Evolutionary conservation across 2,888 invertebrate genomes (phyloP), one percentile per base, ranked within the genome.

Genomic region (Lydus trimaculatus): DNA sequence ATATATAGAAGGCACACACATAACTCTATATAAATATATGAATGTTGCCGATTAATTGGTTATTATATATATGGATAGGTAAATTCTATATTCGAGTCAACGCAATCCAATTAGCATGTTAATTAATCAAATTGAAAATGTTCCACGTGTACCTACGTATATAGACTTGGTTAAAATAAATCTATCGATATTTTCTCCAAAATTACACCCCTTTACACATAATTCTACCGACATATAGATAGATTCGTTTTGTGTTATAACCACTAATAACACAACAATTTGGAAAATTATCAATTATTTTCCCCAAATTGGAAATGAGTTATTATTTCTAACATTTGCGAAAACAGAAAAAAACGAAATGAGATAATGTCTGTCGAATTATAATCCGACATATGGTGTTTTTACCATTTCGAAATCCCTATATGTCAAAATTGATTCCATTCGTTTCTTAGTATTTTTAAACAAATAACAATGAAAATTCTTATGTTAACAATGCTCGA

Each of bases 351-450:
- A n/a, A n/a, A n/a, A n/a, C n/a, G n/a, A n/a, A n/a, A n/a, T n/a
- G n/a, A 13, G 9, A 36, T 36, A 62, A 43, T 28, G 28, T 20
- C 20, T 43, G 13, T 20, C 48, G 48, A 62, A 48, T 39, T 48
- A 43, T 62, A 9, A 31, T 48, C 36, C 48, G 59, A 58, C 68
- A 69, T 69, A 61, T 69, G 68, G 63, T 69, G 23, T n/a, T 48
- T 65, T 28, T 2, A 28, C 2, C 28, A 28, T 28, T 28, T 28
- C 28, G 28, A 28, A 3, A 28, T 28, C 28, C 28, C 28, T 28
- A 28, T 28, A 28, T 28, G 28, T 28, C 4, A 28, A 28, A 28
- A 28, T 28, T 28, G 28, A 36, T 36, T 11, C 4, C 13, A 4
- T 36, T 15, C 13, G 4, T 36, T 4, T 5, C 11, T 33, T 4